Evolutionary conservation across 2,888 invertebrate genomes (phyloP).

Genomic region (Phalangium opilio): DNA sequence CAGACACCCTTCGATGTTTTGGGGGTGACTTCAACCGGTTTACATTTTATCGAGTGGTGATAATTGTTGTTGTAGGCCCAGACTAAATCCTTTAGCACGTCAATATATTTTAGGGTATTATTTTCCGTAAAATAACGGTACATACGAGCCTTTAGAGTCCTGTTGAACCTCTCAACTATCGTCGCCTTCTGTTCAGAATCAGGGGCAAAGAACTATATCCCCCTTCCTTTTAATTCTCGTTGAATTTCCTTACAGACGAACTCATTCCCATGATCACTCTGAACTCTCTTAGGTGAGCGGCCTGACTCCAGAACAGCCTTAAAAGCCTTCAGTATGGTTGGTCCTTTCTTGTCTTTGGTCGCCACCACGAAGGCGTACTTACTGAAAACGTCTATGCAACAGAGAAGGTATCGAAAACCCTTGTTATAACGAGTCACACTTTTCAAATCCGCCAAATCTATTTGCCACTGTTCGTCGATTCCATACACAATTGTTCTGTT

Average conservation of each 20-base stretch:
- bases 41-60: slow-evolving; percentile 3
- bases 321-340: slow-evolving; percentile 10
- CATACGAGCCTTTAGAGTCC: slow-evolving; percentile 24
- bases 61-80: slow-evolving; percentile 7
- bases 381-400: slow-evolving; percentile 21
- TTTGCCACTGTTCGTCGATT: slow-evolving; percentile 20
- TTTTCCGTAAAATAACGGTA: slow-evolving; percentile 19
- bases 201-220: slow-evolving; percentile 21
- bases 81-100: not conserved
- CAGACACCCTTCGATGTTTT: not conserved
- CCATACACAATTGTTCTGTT: slow-evolving; percentile 11
- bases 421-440: slow-evolving; percentile 15
- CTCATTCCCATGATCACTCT: slow-evolving; percentile 21
- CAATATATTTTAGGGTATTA: slow-evolving; percentile 20
- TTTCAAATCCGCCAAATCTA: slow-evolving; percentile 19
- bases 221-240: slow-evolving; percentile 12
- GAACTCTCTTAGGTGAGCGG: slow-evolving; percentile 15
- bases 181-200: slow-evolving; percentile 24
- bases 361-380: slow-evolving; percentile 20
- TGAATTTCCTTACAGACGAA: slow-evolving; percentile 18
- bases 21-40: not conserved
- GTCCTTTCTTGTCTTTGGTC: slow-evolving; percentile 18
- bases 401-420: slow-evolving; percentile 18
- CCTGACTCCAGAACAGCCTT: slow-evolving; percentile 8
- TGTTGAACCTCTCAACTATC: slow-evolving; percentile 25